Evolutionary conservation across 2,888 invertebrate species (phyloP).

Genomic region (Mythimna vitellina): DNA sequence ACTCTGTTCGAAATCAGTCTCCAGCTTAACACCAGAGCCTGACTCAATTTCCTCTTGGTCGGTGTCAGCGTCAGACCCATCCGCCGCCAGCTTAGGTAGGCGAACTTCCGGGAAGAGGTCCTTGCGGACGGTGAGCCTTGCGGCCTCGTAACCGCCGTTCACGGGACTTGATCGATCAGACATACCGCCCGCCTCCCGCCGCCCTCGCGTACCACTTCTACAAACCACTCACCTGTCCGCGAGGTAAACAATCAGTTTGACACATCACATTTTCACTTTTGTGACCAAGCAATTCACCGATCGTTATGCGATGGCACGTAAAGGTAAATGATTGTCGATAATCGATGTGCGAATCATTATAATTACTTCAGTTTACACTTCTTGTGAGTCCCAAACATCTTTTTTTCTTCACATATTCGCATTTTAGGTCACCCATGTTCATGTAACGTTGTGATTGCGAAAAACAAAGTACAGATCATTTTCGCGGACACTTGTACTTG

Average conservation of each 20-base stretch:
- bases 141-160: constrained; percentile 88
- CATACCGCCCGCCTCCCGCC: constrained; percentile 89
- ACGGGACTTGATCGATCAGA: constrained; percentile 88
- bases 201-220: constrained; percentile 88
- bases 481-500: constrained; percentile 87
- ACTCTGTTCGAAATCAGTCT: constrained; percentile 89
- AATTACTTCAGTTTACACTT: constrained; percentile 84
- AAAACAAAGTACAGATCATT: constrained; percentile 90
- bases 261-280: constrained; percentile 91
- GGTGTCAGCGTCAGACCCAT: constrained; percentile 71
- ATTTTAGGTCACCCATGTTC: constrained; percentile 91
- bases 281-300: constrained; percentile 83
- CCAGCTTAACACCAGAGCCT: constrained; percentile 85
- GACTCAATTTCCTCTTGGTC: constrained; percentile 77
- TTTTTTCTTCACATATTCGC: constrained; percentile 90
- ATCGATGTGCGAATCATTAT: constrained; percentile 83
- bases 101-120: constrained; percentile 86
- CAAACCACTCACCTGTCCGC: constrained; percentile 89
- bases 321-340: constrained; percentile 82
- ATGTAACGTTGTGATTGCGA: constrained; percentile 91
- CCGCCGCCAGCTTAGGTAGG: constrained; percentile 74
- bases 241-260: constrained; percentile 91
- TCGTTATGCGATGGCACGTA: constrained; percentile 79
- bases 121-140: constrained; percentile 88
- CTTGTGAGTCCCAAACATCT: constrained; percentile 88